Evolutionary conservation across 1,140 invertebrate genomes (phyloP).

Genomic region (Zaprionus ornatus): DNA sequence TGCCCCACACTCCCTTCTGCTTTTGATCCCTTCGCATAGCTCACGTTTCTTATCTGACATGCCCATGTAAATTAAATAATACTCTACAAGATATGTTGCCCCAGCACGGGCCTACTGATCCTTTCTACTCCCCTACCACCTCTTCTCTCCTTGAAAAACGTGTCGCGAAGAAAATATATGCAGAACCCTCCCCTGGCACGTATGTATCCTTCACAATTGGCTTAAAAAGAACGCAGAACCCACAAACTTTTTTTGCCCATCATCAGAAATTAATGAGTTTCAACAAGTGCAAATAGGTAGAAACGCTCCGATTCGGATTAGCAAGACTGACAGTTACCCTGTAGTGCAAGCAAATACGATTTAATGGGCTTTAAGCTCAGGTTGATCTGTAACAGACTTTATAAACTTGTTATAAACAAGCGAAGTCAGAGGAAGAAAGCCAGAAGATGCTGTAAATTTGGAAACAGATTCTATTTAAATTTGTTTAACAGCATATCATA

Average conservation of each 20-base stretch:
- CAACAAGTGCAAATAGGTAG: slow-evolving; percentile 32
- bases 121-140: background rate
- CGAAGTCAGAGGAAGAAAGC: too few relatives aligned
- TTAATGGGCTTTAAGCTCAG: too few relatives aligned
- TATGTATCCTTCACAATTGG: slow-evolving; percentile 32
- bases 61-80: slow-evolving; percentile 33
- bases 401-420: too few relatives aligned
- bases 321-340: background rate
- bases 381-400: too few relatives aligned
- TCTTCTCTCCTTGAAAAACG: background rate
- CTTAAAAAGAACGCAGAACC: slow-evolving; percentile 1
- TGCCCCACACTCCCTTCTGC: background rate
- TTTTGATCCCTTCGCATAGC: background rate
- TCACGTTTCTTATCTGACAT: slow-evolving; percentile 12
- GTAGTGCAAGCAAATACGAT: background rate
- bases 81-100: slow-evolving; percentile 1
- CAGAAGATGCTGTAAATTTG: too few relatives aligned
- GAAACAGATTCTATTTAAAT: too few relatives aligned
- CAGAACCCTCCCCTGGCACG: slow-evolving; percentile 4
- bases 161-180: slow-evolving; percentile 6
- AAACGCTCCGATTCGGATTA: background rate
- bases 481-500: too few relatives aligned
- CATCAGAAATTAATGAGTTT: slow-evolving; percentile 40
- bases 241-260: slow-evolving; percentile 27
- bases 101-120: background rate